Percentiles rank a stretch among this genome's conserved stretches.
phyloP scores from a whole-genome alignment of 1,140 invertebrate genomes.

The Drosophila baimaii region DNA sequence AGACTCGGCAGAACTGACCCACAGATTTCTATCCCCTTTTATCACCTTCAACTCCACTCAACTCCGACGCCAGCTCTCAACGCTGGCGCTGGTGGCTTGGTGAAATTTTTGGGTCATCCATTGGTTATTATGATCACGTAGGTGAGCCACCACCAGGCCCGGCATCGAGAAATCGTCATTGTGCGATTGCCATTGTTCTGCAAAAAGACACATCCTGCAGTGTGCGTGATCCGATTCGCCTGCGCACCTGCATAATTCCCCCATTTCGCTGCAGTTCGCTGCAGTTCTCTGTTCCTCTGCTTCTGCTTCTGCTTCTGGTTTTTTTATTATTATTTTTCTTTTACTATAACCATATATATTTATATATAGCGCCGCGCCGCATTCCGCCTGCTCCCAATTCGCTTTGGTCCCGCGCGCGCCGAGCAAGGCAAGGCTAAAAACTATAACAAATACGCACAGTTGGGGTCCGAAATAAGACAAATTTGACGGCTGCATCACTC shows the following conservation, averaged over 20 bases:
- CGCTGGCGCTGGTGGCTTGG: constrained; percentile 24
- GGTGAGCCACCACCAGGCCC: constrained; percentile 45
- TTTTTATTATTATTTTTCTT: constrained; percentile 27
- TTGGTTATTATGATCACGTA: constrained; percentile 81
- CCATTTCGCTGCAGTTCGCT: constrained; percentile 37
- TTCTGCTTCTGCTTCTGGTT: constrained; percentile 1
- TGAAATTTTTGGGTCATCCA: constrained; percentile 76
- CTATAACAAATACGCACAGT: constrained; percentile 50
- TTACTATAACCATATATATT: constrained; percentile 26
- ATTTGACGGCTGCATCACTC: constrained; percentile 68
- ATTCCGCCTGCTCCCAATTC: constrained; percentile 68
- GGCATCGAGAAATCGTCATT: constrained; percentile 68
- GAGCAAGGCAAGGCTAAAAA: constrained; percentile 65
- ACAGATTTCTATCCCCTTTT: constrained; percentile 45
- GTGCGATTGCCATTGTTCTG: constrained; percentile 48
- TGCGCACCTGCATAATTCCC: constrained; percentile 73
- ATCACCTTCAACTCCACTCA: constrained; percentile 31
- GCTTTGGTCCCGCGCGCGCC: constrained; percentile 36
- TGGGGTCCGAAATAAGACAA: constrained; percentile 59
- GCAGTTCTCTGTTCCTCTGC: background rate
- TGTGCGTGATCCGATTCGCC: constrained; percentile 73
- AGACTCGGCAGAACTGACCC: constrained; percentile 31
- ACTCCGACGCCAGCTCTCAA: background rate
- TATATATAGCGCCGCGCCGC: constrained; percentile 68
- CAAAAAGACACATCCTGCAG: constrained; percentile 55